Evolutionary conservation across 2,113 vertebrate genomes (phyloP), one percentile per base, ranked within the genome.

Genomic region (Myocastor coypus): DNA sequence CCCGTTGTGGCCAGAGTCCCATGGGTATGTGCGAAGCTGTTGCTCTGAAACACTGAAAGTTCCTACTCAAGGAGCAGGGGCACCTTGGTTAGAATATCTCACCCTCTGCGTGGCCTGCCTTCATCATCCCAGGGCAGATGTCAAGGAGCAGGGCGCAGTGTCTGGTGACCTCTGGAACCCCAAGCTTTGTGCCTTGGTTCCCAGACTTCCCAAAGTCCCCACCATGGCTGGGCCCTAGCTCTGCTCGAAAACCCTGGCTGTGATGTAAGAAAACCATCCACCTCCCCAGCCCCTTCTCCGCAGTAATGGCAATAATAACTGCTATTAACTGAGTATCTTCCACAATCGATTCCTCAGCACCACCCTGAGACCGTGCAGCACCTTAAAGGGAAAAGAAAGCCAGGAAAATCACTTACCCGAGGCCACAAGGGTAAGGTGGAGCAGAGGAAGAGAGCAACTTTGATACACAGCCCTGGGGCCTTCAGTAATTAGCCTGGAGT

Each of bases 21-120:
- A 5, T 34, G 32, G 4, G 19, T 28, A 10, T 13, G 68, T 3
- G 0, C 26, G 34, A 52, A 9, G 40, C 42, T 4, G 2, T 3
- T 37, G 64, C 73, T 57, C 22, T 28, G 63, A 12, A 83, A 40
- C 12, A 9, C 8, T 14, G 46, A 40, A 32, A 83, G 61, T 5
- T 52, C 66, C 75, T n/a, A 7, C 64, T 68, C 83, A 17, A 57
- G 63, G 40, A 32, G 55, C 55, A 19, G 55, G 55, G 16, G 17
- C 5, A 52, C 37, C 26, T 9, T 1, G 2, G 26, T 34, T 77
- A 37, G 63, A 89, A 14, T 52, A 57, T 28, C 64, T 37, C 4
- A 46, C 24, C 64, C 64, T 24, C 19, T 1, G 0, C 50, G 32
- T 0, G 0, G 8, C n/a, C 3, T 8, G 20, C 61, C 28, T 20